Evolutionary conservation across 2,113 vertebrate species (phyloP).

Genomic region (Glaucomys volans): DNA sequence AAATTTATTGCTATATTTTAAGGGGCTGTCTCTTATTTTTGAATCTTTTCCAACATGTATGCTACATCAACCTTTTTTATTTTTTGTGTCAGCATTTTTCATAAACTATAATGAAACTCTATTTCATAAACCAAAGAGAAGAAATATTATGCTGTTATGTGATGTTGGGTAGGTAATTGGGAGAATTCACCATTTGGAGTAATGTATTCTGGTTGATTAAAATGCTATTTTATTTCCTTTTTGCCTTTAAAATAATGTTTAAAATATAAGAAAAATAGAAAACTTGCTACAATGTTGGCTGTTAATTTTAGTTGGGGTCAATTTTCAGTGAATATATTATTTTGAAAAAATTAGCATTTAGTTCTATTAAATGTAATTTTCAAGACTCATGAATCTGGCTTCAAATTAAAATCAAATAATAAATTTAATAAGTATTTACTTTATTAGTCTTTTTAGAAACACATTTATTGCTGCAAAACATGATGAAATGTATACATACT

Average conservation of each 20-base stretch:
- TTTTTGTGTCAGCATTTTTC: slow-evolving; percentile 30
- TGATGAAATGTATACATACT: not conserved
- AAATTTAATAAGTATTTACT: not conserved
- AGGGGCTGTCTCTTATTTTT: not conserved
- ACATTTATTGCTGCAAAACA: slow-evolving; percentile 15
- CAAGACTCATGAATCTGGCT: not conserved
- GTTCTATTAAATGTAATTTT: slow-evolving; percentile 35
- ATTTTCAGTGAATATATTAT: slow-evolving; percentile 11
- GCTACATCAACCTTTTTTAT: not conserved
- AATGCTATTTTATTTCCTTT: slow-evolving; percentile 12
- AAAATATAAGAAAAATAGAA: slow-evolving; percentile 11
- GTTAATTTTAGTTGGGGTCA: not conserved
- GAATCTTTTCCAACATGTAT: slow-evolving; percentile 51
- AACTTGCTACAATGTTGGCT: not conserved
- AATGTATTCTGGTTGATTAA: not conserved
- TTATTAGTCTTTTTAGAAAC: slow-evolving; percentile 32
- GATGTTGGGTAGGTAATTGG: not conserved
- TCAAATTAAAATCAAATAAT: slow-evolving; percentile 24
- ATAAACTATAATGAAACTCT: slow-evolving; percentile 29
- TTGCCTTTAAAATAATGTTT: slow-evolving; percentile 27
- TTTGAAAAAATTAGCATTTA: slow-evolving; percentile 27
- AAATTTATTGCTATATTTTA: slow-evolving; percentile 45
- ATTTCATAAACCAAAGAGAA: slow-evolving; percentile 39
- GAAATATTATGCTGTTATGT: not conserved
- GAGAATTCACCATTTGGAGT: not conserved